Evolutionary conservation across 2,888 invertebrate species (phyloP), one percentile per base, ranked within the genome.

Genomic region (Stenodera caucasica): DNA sequence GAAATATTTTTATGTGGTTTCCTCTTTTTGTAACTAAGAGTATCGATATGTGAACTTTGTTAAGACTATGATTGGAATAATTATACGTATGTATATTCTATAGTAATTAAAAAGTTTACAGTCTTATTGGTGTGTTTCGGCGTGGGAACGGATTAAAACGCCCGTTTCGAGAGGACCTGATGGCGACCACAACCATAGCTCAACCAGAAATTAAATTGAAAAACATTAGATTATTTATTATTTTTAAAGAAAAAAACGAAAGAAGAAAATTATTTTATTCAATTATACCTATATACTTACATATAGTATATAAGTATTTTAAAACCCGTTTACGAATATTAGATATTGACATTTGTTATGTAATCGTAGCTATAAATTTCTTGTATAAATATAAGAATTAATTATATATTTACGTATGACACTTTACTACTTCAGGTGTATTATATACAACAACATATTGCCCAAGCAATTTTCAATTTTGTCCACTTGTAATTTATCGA

Each of bases 11-110:
- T n/a, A n/a, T n/a, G n/a, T n/a, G n/a, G n/a, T n/a, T n/a, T n/a
- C n/a, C n/a, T 37, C 33, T 15, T 26, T 26, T 26, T 26, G 26
- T 26, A 26, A 26, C 2, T 26, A 26, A 26, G 5, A 4, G 26
- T 40, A 58, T 52, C 51, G 55, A 51, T 55, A 58, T 35, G 54
- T 55, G 52, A 60, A 40, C 52, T 30, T 59, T 55, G 51, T 60
- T 49, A 53, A 49, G 8, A 30, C 14, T 54, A 40, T 49, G 59
- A 55, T 60, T 60, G 52, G 52, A 55, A 60, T 60, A 60, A 60
- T 60, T 60, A 60, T 49, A 52, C 26, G 30, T 14, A 40, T 18
- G 33, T 37, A 40, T 53, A 33, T 53, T 32, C 12, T 14, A 32
- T 26, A n/a, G 29, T 40, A 55, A 55, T 59, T 59, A 58, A 58